Conservation (phyloP, 2,888 invertebrate species). For the Cistogaster globosa region DNA sequence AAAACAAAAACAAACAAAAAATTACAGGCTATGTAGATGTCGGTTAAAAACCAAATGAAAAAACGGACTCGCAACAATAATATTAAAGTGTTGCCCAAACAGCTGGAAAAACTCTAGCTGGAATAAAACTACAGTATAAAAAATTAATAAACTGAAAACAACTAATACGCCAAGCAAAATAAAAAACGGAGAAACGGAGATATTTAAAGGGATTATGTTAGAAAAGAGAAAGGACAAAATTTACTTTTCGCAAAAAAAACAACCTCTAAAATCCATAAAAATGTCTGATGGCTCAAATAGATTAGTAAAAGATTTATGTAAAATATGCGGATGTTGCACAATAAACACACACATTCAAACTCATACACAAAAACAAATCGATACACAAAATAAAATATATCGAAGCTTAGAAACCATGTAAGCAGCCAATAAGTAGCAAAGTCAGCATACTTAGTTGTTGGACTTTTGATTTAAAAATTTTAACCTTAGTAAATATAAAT, state of each 20-base stretch:
- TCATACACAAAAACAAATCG: too few species aligned
- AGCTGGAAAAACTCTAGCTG: background rate
- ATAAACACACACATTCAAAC: background rate
- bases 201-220: background rate
- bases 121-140: background rate
- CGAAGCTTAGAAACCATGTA: too few species aligned
- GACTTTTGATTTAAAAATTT: too few species aligned
- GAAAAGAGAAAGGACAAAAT: background rate
- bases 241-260: background rate
- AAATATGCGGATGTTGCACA: background rate
- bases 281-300: slow-evolving; percentile 63
- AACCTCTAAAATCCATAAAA: slow-evolving; percentile 54
- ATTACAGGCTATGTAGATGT: too few species aligned
- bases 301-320: slow-evolving; percentile 60
- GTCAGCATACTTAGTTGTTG: too few species aligned
- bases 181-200: background rate
- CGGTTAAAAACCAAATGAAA: too few species aligned
- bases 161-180: background rate
- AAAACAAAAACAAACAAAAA: too few species aligned
- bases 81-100: background rate
- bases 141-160: background rate
- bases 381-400: too few species aligned
- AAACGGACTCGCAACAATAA: too few species aligned
- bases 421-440: too few species aligned
- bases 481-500: too few species aligned